Evolutionary conservation across 2,797 vertebrate genomes (phyloP).

Genomic region (Dallia pectoralis): DNA sequence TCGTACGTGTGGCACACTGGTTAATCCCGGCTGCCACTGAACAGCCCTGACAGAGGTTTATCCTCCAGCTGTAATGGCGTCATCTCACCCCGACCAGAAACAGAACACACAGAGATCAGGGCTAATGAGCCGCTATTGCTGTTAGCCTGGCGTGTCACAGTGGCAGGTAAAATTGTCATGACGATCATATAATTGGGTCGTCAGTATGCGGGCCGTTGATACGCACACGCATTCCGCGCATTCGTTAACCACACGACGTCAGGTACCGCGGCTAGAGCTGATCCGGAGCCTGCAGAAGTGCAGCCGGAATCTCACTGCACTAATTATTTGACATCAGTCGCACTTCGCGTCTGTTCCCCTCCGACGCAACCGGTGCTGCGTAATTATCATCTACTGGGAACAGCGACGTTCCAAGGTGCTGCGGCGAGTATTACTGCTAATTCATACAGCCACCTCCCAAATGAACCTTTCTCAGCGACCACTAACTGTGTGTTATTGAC

Average conservation of each 20-base stretch:
- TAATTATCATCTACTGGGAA: constrained; percentile 39
- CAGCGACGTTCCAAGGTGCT: constrained; percentile 21
- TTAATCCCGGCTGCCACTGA: constrained; percentile 12
- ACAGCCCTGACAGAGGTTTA: constrained; percentile 18
- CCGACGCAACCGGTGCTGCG: constrained; percentile 30
- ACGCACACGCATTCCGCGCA: constrained; percentile 46
- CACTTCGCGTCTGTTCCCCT: constrained; percentile 25
- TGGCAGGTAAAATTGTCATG: constrained; percentile 60
- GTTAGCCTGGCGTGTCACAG: constrained; percentile 51
- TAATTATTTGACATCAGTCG: constrained; percentile 58
- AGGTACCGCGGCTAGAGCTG: constrained; percentile 48
- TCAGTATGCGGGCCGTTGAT: constrained; percentile 65
- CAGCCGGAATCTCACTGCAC: constrained; percentile 32
- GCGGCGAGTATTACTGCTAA: constrained; percentile 22
- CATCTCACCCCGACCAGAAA: constrained; percentile 22
- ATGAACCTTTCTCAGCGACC: constrained; percentile 17
- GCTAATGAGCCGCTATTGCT: constrained; percentile 8
- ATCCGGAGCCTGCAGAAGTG: constrained; percentile 34
- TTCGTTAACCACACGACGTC: constrained; percentile 74
- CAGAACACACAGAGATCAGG: neutral
- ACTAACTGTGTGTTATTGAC: constrained; percentile 15
- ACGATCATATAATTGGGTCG: constrained; percentile 64
- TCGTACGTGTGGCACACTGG: neutral
- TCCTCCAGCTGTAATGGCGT: constrained; percentile 22
- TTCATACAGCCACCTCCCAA: constrained; percentile 22